phyloP scores from a whole-genome alignment of 2,113 vertebrate genomes.

The Gobius niger region DNA sequence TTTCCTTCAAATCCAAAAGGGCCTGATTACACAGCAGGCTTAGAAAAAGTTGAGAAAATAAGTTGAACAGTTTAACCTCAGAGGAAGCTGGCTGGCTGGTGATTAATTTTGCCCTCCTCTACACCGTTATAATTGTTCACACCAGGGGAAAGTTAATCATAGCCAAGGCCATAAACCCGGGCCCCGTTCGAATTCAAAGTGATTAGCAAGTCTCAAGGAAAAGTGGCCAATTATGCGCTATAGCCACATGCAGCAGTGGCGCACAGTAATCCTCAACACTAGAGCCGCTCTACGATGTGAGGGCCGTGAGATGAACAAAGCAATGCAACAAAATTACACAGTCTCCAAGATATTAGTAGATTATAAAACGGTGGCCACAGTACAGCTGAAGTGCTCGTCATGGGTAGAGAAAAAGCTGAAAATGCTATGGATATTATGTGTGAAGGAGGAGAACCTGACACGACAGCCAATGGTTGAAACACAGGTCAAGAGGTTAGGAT shows the following conservation, averaged over 20 bases:
- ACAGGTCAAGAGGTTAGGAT: too few species aligned
- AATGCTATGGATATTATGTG: too few species aligned
- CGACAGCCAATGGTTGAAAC: too few species aligned
- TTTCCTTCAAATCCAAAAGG: conserved; percentile 44
- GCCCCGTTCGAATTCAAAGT: conserved; percentile 31
- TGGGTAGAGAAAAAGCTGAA: too few species aligned
- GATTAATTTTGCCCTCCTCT: conserved; percentile 44
- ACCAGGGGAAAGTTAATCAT: conserved; percentile 10
- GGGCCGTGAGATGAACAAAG: neutral
- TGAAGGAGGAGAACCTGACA: too few species aligned
- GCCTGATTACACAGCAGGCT: conserved; percentile 43
- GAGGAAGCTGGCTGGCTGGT: conserved; percentile 20
- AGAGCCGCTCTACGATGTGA: neutral
- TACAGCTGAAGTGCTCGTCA: too few species aligned
- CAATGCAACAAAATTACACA: neutral
- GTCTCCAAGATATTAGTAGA: too few species aligned
- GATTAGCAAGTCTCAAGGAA: conserved; percentile 24
- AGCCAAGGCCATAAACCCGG: conserved; percentile 24
- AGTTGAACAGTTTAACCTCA: conserved; percentile 55
- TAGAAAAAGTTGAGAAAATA: conserved; percentile 55
- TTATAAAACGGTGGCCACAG: neutral
- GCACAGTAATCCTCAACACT: neutral
- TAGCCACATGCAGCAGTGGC: conserved; percentile 21
- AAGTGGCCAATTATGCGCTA: conserved; percentile 38
- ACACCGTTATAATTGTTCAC: conserved; percentile 50